Evolutionary conservation across 2,888 invertebrate species (phyloP).

Genomic region (Drosophila yooni): DNA sequence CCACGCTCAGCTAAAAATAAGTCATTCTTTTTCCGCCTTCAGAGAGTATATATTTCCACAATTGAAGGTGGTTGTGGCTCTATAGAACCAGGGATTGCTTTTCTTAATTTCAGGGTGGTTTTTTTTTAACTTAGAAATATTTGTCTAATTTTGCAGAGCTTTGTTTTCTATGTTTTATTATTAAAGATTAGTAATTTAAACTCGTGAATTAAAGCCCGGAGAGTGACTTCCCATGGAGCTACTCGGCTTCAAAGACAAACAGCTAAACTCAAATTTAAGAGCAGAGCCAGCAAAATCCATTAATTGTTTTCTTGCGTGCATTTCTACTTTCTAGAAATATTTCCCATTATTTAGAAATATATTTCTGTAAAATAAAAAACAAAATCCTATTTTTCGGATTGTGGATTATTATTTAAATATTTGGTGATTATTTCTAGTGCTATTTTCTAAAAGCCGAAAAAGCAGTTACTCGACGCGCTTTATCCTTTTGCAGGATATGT

Average conservation of each 20-base stretch:
- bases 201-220: no score
- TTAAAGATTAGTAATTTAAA: no score
- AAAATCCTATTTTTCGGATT: neutral
- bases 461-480: neutral
- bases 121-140: no score
- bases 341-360: neutral
- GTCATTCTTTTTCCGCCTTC: accelerated
- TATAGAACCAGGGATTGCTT: no score
- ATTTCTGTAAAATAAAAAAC: neutral
- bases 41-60: neutral
- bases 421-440: neutral
- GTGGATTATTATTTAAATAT: neutral
- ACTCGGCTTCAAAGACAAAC: no score
- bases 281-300: neutral
- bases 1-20: neutral
- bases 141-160: no score
- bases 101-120: no score
- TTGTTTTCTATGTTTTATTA: no score
- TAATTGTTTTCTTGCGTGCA: neutral
- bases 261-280: no score
- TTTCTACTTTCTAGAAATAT: neutral
- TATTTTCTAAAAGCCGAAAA: neutral
- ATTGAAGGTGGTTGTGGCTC: neutral
- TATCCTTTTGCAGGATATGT: slow-evolving; percentile 22
- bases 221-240: no score